These are phyloP conservation scores for Synergus umbraculus DNA, from an alignment of 2,888 invertebrate species.

Conservation along the genomic window DNA sequence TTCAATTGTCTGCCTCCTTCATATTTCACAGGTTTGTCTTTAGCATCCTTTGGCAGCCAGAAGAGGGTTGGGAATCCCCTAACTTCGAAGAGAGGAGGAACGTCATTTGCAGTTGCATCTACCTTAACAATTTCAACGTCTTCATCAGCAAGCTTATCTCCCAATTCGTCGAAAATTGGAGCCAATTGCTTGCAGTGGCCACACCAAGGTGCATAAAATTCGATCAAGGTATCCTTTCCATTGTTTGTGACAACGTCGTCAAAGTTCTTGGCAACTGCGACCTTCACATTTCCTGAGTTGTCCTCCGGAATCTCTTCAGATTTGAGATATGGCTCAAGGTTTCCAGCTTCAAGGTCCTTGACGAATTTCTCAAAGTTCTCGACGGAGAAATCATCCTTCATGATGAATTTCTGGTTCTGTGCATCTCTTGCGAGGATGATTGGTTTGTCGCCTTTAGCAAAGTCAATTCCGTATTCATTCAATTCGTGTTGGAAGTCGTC, in stretches of 20 bases:
- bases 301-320: constrained; percentile 94
- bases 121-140: constrained; percentile 96
- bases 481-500: constrained; percentile 97
- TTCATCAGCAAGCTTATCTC: constrained; percentile 90
- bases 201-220: constrained; percentile 99
- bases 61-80: constrained; percentile 98
- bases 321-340: constrained; percentile 94
- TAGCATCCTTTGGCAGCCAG: constrained; percentile 93
- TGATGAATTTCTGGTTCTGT: constrained; percentile 92
- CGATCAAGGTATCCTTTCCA: constrained; percentile 94
- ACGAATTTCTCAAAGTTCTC: constrained; percentile 92
- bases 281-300: constrained; percentile 89
- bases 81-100: constrained; percentile 93
- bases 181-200: constrained; percentile 98
- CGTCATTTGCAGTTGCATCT: constrained; percentile 99
- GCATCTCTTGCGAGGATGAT: constrained; percentile 90
- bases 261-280: constrained; percentile 98
- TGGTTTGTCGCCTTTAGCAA: constrained; percentile 92
- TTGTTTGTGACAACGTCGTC: constrained; percentile 94
- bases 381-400: constrained; percentile 93
- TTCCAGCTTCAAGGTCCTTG: constrained; percentile 88
- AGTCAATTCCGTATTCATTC: constrained; percentile 95
- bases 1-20: constrained; percentile 95
- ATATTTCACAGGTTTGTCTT: constrained; percentile 89
- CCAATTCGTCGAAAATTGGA: constrained; percentile 96